phyloP scores from a whole-genome alignment of 53 echinoderm and acorn worm species.

The Arbacia lixula region DNA sequence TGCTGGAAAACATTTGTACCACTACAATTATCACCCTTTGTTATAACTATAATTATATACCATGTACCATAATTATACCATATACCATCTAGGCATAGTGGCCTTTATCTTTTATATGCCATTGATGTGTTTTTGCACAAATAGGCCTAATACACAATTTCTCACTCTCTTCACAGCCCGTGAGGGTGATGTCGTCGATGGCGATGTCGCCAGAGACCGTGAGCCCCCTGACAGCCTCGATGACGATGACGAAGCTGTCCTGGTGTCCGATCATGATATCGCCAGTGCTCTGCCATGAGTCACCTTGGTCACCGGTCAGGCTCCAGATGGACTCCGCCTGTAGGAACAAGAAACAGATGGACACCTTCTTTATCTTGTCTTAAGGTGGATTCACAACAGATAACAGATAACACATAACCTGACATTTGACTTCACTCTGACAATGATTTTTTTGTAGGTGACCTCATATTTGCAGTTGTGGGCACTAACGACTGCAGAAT shows the following conservation, averaged over 20 bases:
- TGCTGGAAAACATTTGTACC: too few relatives aligned
- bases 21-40: too few relatives aligned
- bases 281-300: constrained; percentile 58
- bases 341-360: too few relatives aligned
- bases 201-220: constrained; percentile 76
- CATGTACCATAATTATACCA: too few relatives aligned
- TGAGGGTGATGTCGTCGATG: constrained; percentile 72
- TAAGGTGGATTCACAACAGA: too few relatives aligned
- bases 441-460: too few relatives aligned
- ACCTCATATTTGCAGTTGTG: too few relatives aligned
- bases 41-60: too few relatives aligned
- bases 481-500: too few relatives aligned
- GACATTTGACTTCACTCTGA: too few relatives aligned
- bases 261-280: constrained; percentile 40
- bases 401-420: too few relatives aligned
- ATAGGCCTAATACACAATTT: not conserved
- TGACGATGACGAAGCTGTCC: constrained; percentile 38
- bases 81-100: not conserved
- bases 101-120: not conserved
- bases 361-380: too few relatives aligned
- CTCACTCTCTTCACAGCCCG: constrained; percentile 51
- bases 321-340: constrained; percentile 1
- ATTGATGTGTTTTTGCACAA: not conserved
- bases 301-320: constrained; percentile 66
- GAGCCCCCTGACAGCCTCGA: constrained; percentile 66